Percentiles rank a stretch among this genome's conserved stretches.
phyloP scores from a whole-genome alignment of 2,888 invertebrate genomes.

The Dichetophora obliterata region DNA sequence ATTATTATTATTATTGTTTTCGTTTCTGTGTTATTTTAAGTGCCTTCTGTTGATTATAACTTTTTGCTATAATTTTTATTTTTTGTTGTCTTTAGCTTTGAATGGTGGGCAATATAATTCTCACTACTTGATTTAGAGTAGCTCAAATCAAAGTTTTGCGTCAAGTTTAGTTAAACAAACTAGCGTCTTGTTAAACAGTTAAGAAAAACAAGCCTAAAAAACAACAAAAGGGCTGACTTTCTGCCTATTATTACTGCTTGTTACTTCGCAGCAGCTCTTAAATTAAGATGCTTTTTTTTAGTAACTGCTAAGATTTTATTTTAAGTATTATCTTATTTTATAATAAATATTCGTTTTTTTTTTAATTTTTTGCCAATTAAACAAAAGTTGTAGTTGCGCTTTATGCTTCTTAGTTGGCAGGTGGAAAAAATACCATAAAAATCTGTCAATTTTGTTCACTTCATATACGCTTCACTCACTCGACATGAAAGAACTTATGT shows the following conservation, averaged over 20 bases:
- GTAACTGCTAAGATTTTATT: not conserved
- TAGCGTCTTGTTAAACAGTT: not conserved
- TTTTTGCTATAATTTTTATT: not conserved
- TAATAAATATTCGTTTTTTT: slow-evolving; percentile 13
- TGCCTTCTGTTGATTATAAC: not conserved
- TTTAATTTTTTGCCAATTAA: slow-evolving; percentile 32
- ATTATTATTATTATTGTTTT: slow-evolving; percentile 37
- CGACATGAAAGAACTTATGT: no score
- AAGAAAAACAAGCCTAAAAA: not conserved
- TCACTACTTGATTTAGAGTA: not conserved
- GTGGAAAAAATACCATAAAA: slow-evolving; percentile 28
- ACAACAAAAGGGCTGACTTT: not conserved
- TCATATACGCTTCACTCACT: no score
- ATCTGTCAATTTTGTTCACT: no score
- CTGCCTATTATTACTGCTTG: no score
- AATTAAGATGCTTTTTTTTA: not conserved
- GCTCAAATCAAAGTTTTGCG: not conserved
- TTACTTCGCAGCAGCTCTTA: no score
- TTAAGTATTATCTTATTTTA: no score
- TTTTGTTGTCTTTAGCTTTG: not conserved
- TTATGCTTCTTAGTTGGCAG: slow-evolving; percentile 47
- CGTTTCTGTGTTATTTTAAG: not conserved
- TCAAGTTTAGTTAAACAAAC: not conserved
- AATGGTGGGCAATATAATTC: not conserved
- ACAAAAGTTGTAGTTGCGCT: slow-evolving; percentile 32